Conservation (phyloP, 2,797 vertebrate species). For the Darevskia mixta region DNA sequence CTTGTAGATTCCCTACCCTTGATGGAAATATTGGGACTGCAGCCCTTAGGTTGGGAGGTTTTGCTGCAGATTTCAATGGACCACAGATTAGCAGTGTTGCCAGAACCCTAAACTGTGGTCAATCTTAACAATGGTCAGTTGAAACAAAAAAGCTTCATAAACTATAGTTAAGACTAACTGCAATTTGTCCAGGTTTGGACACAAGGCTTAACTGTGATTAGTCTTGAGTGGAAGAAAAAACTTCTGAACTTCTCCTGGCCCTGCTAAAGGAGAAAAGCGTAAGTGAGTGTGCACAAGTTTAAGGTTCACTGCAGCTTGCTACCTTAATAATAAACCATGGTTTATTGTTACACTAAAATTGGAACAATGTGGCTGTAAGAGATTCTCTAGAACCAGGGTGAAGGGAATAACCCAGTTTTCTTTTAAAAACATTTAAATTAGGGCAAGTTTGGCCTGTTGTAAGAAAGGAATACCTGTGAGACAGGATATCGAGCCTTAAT, state of each 20-base stretch:
- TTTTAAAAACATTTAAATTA: background rate
- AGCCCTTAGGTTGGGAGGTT: too few species aligned
- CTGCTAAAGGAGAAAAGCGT: background rate
- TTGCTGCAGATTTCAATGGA: too few species aligned
- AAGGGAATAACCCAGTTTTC: background rate
- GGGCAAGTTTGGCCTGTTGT: background rate
- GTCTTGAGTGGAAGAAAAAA: background rate
- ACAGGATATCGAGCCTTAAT: background rate
- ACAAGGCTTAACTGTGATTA: background rate
- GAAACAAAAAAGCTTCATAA: background rate
- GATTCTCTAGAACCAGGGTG: background rate
- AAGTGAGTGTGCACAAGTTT: background rate
- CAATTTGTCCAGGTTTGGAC: background rate
- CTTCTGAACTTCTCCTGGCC: background rate
- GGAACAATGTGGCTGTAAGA: background rate
- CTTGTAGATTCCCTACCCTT: too few species aligned
- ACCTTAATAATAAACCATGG: background rate
- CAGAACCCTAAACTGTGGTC: background rate
- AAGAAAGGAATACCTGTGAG: background rate
- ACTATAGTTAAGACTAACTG: background rate
- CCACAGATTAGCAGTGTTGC: too few species aligned
- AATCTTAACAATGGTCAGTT: background rate
- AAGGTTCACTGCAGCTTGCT: background rate
- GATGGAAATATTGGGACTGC: too few species aligned
- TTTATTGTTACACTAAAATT: background rate